Evolutionary conservation across 2,888 invertebrate species (phyloP).

Genomic region (Camponotus fellah): DNA sequence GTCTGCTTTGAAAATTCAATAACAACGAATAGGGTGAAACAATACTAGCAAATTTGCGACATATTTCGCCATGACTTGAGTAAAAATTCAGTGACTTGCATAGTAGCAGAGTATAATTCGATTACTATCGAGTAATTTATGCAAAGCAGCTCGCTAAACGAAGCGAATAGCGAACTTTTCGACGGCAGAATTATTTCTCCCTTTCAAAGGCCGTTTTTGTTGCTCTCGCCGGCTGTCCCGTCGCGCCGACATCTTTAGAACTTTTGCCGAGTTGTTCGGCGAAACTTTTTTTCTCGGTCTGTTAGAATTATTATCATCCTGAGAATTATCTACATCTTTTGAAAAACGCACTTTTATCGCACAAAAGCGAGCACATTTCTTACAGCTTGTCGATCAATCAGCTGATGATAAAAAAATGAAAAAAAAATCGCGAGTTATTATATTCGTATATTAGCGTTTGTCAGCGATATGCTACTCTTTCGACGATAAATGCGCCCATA

Average conservation of each 20-base stretch:
- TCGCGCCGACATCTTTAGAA: constrained; percentile 26
- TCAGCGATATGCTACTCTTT: background rate
- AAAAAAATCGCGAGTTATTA: background rate
- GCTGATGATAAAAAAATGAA: constrained; percentile 17
- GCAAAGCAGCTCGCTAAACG: constrained; percentile 45
- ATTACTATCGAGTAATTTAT: constrained; percentile 48
- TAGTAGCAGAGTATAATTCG: constrained; percentile 31
- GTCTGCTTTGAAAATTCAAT: constrained; percentile 26
- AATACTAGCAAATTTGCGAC: constrained; percentile 15
- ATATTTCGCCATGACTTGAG: constrained; percentile 1
- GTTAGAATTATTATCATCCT: constrained; percentile 33
- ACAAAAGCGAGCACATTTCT: background rate
- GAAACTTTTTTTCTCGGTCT: constrained; percentile 42
- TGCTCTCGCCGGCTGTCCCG: constrained; percentile 22
- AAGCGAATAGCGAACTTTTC: constrained; percentile 43
- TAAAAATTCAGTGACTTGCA: constrained; percentile 14
- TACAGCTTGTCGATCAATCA: background rate
- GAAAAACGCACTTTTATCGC: constrained; percentile 1
- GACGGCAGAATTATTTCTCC: constrained; percentile 50
- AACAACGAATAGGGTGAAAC: constrained; percentile 7
- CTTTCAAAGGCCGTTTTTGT: constrained; percentile 42
- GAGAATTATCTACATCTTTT: constrained; percentile 21
- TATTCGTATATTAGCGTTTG: background rate
- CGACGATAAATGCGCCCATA: background rate
- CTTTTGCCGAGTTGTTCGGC: constrained; percentile 31